Conservation (phyloP, 1,140 invertebrate species). For the Nephotettix cincticeps region DNA sequence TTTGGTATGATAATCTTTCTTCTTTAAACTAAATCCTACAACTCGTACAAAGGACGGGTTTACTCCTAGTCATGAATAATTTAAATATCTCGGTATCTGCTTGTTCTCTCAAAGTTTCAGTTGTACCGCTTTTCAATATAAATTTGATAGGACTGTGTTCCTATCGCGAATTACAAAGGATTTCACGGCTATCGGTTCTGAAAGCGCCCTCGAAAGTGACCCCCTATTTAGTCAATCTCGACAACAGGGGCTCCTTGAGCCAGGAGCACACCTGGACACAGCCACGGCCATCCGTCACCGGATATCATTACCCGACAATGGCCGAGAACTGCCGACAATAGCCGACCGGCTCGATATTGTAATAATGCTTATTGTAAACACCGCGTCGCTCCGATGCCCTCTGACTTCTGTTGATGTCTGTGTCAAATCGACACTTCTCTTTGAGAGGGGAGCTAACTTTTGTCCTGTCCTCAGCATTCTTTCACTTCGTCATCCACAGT, state of each 20-base stretch:
- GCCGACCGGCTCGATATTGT: not conserved
- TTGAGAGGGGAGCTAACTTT: too few species aligned
- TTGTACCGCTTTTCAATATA: too few species aligned
- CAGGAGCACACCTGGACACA: not conserved
- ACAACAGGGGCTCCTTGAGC: not conserved
- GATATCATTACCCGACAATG: slow-evolving; percentile 9
- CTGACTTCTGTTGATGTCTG: slow-evolving; percentile 1
- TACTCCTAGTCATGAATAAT: too few species aligned
- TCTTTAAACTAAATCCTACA: too few species aligned
- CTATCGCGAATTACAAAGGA: not conserved
- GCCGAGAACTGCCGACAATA: not conserved
- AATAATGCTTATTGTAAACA: slow-evolving; percentile 10
- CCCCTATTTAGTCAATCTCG: not conserved
- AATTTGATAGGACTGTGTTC: too few species aligned
- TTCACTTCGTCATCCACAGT: too few species aligned
- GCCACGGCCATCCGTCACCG: not conserved
- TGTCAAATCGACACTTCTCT: not conserved
- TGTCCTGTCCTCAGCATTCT: too few species aligned
- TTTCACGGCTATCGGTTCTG: not conserved
- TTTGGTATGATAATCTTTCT: too few species aligned
- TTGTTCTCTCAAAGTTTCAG: too few species aligned
- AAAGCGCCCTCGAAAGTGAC: slow-evolving; percentile 3
- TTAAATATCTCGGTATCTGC: too few species aligned
- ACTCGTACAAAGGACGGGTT: too few species aligned
- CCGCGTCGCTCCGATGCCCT: not conserved